These are phyloP conservation scores for Leucoptera coffeella DNA, from an alignment of 2,888 invertebrate genomes.

Conservation along the genomic window DNA sequence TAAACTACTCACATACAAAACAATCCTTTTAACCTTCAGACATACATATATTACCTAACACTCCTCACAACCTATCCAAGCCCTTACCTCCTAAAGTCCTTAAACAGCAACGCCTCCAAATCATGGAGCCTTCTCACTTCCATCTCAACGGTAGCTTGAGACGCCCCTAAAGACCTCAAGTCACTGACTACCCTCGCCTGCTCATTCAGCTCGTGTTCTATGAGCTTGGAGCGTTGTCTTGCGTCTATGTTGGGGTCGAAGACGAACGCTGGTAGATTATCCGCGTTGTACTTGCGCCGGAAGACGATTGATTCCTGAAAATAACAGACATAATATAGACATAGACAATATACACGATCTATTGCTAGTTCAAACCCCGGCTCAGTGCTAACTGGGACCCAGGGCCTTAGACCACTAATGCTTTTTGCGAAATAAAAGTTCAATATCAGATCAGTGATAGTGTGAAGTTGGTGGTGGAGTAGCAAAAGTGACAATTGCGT, in stretches of 20 bases:
- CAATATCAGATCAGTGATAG: no score
- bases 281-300: conserved; percentile 58
- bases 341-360: no score
- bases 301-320: conserved; percentile 61
- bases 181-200: conserved; percentile 94
- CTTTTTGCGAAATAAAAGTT: no score
- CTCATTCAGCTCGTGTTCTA: conserved; percentile 96
- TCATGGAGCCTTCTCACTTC: conserved; percentile 90
- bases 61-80: not conserved
- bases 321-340: no score
- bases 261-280: conserved; percentile 76
- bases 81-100: conserved; percentile 73
- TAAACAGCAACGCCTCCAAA: conserved; percentile 88
- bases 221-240: conserved; percentile 81
- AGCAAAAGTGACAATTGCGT: no score
- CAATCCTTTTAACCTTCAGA: no score
- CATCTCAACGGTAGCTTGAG: conserved; percentile 83
- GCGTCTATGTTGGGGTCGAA: conserved; percentile 76
- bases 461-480: no score
- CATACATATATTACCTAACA: not conserved
- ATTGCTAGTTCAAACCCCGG: no score
- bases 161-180: conserved; percentile 80
- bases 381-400: no score
- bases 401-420: no score
- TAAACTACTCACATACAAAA: no score